Evolutionary conservation across 2,797 vertebrate species (phyloP).

Genomic region (Enteromius fasciolatus): DNA sequence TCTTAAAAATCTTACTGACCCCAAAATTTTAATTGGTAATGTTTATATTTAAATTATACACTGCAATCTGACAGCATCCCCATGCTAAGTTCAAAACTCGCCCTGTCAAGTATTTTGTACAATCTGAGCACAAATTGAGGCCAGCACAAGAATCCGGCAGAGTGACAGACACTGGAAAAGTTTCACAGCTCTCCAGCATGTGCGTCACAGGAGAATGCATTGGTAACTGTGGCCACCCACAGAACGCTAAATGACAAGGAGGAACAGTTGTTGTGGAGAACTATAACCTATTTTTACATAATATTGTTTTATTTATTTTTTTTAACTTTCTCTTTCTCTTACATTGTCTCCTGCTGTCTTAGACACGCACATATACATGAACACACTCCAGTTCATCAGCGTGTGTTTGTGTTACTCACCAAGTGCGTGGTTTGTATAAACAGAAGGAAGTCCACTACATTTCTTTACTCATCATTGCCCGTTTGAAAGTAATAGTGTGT

Average conservation of each 20-base stretch:
- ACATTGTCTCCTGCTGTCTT: background rate
- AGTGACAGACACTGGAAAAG: constrained; percentile 9
- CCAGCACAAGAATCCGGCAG: background rate
- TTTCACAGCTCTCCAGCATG: constrained; percentile 46
- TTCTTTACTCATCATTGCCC: background rate
- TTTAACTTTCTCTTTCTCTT: background rate
- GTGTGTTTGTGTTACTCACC: background rate
- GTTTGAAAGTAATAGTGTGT: background rate
- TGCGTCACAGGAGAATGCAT: constrained; percentile 63
- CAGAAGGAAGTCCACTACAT: constrained; percentile 1
- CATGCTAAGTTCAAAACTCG: background rate
- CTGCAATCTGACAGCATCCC: background rate
- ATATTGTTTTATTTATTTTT: background rate
- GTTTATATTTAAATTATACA: background rate
- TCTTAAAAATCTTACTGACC: background rate
- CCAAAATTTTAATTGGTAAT: background rate
- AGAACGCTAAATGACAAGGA: constrained; percentile 76
- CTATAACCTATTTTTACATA: constrained; percentile 28
- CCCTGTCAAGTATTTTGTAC: background rate
- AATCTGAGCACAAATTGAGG: background rate
- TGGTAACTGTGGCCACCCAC: constrained; percentile 68
- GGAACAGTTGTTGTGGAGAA: constrained; percentile 54
- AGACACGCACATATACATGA: background rate
- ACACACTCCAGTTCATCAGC: background rate
- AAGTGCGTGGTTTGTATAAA: constrained; percentile 8